These are phyloP conservation scores for Leptura quadrifasciata DNA, from an alignment of 2,888 invertebrate genomes.

Conservation along the genomic window DNA sequence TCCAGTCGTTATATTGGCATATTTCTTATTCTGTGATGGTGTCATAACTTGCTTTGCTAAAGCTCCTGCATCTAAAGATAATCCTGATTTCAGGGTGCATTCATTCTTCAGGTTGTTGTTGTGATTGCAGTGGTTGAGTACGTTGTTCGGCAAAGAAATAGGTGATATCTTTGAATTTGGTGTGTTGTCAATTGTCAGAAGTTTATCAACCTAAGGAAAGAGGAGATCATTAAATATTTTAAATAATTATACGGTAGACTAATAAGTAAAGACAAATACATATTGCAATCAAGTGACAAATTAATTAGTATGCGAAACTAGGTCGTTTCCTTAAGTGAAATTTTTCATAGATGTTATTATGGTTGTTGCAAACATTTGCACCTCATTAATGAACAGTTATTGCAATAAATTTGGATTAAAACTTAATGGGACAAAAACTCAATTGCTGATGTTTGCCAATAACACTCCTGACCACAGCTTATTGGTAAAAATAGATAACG, in stretches of 20 bases:
- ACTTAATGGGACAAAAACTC: no score
- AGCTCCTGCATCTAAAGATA: constrained; percentile 74
- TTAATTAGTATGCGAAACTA: background rate
- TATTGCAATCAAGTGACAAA: background rate
- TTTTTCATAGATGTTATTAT: no score
- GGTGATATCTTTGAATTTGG: constrained; percentile 60
- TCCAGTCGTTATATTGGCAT: constrained; percentile 67
- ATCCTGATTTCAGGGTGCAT: constrained; percentile 75
- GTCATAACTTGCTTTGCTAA: constrained; percentile 69
- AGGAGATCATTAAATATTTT: background rate
- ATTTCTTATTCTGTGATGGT: constrained; percentile 65
- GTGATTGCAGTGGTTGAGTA: constrained; percentile 63
- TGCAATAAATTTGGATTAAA: no score
- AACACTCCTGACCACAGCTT: no score
- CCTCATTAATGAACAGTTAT: no score
- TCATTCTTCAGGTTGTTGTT: constrained; percentile 70
- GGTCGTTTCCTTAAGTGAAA: background rate
- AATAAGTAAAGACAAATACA: constrained; percentile 8
- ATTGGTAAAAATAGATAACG: no score
- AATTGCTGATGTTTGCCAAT: no score
- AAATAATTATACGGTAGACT: background rate
- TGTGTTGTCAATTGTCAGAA: constrained; percentile 76
- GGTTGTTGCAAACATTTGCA: no score
- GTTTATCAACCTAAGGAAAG: constrained; percentile 76
- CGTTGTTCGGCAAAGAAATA: constrained; percentile 71